These are phyloP conservation scores for Python bivittatus DNA, from an alignment of 2,113 vertebrate species.

Conservation along the genomic window DNA sequence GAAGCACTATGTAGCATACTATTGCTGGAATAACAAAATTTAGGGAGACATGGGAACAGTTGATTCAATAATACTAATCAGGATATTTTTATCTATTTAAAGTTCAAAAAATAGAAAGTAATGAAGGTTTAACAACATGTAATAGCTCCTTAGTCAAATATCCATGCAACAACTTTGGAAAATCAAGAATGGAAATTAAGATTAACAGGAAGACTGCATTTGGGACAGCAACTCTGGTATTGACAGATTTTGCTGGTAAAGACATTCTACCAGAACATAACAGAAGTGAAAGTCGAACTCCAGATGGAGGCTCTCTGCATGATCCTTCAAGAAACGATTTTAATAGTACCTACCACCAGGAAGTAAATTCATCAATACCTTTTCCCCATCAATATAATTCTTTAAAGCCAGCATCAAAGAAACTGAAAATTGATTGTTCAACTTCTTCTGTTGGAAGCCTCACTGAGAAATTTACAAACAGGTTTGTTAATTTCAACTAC, in stretches of 20 bases:
- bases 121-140: slow-evolving; percentile 61
- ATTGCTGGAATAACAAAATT: background rate
- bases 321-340: slow-evolving; percentile 50
- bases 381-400: slow-evolving; percentile 61
- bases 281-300: background rate
- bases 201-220: slow-evolving; percentile 88
- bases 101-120: slow-evolving; percentile 66
- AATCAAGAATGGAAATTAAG: slow-evolving; percentile 82
- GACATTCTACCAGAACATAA: slow-evolving; percentile 16
- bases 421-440: slow-evolving; percentile 81
- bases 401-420: slow-evolving; percentile 83
- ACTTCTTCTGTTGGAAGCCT: slow-evolving; percentile 61
- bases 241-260: slow-evolving; percentile 81
- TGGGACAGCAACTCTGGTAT: slow-evolving; percentile 85
- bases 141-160: slow-evolving; percentile 81
- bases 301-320: slow-evolving; percentile 8
- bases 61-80: slow-evolving; percentile 17
- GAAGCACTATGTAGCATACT: background rate
- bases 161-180: slow-evolving; percentile 84
- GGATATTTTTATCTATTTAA: slow-evolving; percentile 6
- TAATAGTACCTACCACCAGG: slow-evolving; percentile 42
- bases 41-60: background rate
- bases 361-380: slow-evolving; percentile 19
- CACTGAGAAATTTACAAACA: slow-evolving; percentile 12
- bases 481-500: slow-evolving; percentile 62